Percentiles rank a stretch among this genome's conserved stretches.
These are phyloP conservation scores for Megaleporinus macrocephalus DNA, from an alignment of 2,113 vertebrate genomes.

Conservation along the genomic window DNA sequence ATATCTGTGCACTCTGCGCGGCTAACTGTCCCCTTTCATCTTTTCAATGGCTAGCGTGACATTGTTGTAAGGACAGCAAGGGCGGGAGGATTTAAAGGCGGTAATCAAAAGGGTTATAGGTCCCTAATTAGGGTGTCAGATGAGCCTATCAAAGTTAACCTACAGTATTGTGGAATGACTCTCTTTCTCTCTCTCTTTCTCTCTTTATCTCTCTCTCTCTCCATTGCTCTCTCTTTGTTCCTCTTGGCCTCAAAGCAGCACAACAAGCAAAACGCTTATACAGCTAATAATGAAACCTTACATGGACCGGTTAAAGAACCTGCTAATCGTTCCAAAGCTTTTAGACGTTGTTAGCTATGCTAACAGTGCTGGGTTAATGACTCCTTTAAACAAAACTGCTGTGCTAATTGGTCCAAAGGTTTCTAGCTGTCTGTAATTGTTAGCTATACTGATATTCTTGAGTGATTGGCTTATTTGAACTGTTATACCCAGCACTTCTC, in stretches of 20 bases:
- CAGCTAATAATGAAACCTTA: background rate
- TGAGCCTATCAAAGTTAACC: conserved; percentile 63
- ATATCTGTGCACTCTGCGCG: conserved; percentile 61
- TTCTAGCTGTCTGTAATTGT: too few relatives aligned
- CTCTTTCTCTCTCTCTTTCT: background rate
- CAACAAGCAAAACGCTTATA: background rate
- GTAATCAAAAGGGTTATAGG: conserved; percentile 65
- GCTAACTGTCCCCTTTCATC: conserved; percentile 66
- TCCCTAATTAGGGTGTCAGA: conserved; percentile 75
- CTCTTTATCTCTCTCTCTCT: background rate
- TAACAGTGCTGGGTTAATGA: background rate
- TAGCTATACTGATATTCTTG: too few relatives aligned
- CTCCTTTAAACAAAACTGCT: background rate
- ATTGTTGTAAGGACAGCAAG: conserved; percentile 65
- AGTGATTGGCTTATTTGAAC: too few relatives aligned
- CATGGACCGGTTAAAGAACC: background rate
- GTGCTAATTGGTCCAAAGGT: too few relatives aligned
- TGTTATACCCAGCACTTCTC: too few relatives aligned
- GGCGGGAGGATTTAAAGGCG: conserved; percentile 62
- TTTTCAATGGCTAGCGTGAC: conserved; percentile 64
- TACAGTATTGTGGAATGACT: conserved; percentile 16
- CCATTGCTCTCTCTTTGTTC: background rate
- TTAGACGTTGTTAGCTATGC: background rate
- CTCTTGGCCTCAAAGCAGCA: background rate
- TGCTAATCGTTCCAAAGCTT: background rate